A percentile compares a stretch with the other conserved stretches of the same genome.
phyloP scores from a whole-genome alignment of 2,113 vertebrate species.

The Thermophis baileyi region DNA sequence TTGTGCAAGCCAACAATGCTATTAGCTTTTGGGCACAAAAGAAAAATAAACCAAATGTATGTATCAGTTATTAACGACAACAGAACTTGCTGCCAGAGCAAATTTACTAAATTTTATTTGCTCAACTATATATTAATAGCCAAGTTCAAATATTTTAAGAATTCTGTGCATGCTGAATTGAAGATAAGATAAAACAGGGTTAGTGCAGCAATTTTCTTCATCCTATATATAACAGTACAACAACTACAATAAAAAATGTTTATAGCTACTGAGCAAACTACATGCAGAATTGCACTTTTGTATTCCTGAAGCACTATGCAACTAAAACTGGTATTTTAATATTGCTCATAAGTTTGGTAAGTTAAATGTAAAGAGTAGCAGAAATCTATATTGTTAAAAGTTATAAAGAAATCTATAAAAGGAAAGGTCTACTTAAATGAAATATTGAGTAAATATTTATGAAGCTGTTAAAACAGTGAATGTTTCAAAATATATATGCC shows the following conservation, averaged over 20 bases:
- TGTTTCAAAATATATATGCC: neutral
- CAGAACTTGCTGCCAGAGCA: neutral
- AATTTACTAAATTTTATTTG: neutral
- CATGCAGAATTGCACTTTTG: constrained; percentile 17
- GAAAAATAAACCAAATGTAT: neutral
- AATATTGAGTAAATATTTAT: constrained; percentile 32
- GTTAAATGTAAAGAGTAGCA: neutral
- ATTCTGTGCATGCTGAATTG: neutral
- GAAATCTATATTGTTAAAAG: neutral
- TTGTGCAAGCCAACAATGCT: neutral
- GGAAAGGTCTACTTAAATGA: neutral
- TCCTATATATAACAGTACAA: neutral
- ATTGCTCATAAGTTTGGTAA: neutral
- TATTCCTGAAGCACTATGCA: neutral
- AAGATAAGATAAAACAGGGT: neutral
- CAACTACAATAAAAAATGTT: neutral
- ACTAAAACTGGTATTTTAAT: neutral
- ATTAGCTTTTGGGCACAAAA: neutral
- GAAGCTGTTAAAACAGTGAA: neutral
- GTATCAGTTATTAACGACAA: neutral
- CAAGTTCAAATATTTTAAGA: neutral
- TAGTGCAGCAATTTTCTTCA: neutral
- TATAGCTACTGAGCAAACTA: neutral
- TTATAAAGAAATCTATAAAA: neutral
- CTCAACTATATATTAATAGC: neutral